Evolutionary conservation across 2,113 vertebrate species (phyloP).

Genomic region (Bufo bufo): DNA sequence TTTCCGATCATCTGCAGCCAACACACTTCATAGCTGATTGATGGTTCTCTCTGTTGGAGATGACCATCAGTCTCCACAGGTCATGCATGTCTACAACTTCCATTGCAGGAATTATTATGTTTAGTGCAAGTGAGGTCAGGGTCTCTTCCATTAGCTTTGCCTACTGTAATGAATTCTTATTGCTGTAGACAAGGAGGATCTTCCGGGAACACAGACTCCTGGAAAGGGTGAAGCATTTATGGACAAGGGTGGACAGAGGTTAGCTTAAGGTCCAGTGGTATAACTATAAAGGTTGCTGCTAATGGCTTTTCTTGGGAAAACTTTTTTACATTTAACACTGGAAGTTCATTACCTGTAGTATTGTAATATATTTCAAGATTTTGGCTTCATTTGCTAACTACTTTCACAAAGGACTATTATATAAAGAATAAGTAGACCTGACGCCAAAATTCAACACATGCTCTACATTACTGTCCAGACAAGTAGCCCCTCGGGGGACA

Average conservation of each 20-base stretch:
- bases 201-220: not conserved
- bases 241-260: not conserved
- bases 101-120: not conserved
- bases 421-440: not conserved
- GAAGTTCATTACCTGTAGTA: not conserved
- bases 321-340: not conserved
- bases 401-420: not conserved
- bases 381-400: not conserved
- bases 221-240: not conserved
- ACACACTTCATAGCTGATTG: not conserved
- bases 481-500: not conserved
- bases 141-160: not conserved
- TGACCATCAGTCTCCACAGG: not conserved
- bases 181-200: not conserved
- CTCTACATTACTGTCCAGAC: not conserved
- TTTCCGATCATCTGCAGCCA: not conserved
- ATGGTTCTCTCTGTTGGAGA: not conserved
- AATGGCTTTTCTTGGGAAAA: not conserved
- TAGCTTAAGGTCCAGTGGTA: not conserved
- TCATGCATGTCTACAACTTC: not conserved
- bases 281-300: not conserved
- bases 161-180: not conserved
- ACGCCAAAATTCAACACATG: not conserved
- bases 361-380: not conserved
- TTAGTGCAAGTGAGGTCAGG: not conserved